phyloP scores from a whole-genome alignment of 1,140 invertebrate species.

The Latrodectus geometricus region DNA sequence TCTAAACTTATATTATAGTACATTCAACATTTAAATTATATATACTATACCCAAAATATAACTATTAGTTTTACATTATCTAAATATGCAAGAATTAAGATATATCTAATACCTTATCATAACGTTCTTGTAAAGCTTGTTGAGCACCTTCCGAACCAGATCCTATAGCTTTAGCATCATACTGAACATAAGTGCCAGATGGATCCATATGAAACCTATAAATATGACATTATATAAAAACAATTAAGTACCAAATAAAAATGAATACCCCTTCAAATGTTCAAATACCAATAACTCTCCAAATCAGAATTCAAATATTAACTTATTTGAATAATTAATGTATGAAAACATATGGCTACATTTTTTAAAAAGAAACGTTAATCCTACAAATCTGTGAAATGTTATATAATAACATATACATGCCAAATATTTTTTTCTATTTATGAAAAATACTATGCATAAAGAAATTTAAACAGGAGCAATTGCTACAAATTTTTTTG shows the following conservation, averaged over 20 bases:
- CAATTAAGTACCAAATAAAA: background rate
- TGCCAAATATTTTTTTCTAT: no score
- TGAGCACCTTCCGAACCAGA: slow-evolving; percentile 99
- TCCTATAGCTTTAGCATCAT: slow-evolving; percentile 98
- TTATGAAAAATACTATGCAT: no score
- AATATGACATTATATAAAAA: background rate
- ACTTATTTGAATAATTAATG: background rate
- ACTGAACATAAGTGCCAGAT: slow-evolving; percentile 96
- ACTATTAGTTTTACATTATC: no score
- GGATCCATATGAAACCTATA: slow-evolving; percentile 96
- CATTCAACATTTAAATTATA: background rate
- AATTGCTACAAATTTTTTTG: no score
- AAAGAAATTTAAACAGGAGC: no score
- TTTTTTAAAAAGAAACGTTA: no score
- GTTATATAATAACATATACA: no score
- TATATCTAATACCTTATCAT: slow-evolving; percentile 78
- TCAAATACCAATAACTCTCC: background rate
- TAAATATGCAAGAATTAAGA: background rate
- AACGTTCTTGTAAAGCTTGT: slow-evolving; percentile 91
- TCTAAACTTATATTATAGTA: background rate
- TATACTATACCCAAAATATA: background rate
- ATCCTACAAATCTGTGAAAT: no score
- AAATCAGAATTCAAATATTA: slow-evolving; percentile 74
- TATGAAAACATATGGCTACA: no score
- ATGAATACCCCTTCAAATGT: background rate